Base-by-base conservation (phyloP, 2,888 invertebrate species). In the Caenorhabditis japonica region DNA sequence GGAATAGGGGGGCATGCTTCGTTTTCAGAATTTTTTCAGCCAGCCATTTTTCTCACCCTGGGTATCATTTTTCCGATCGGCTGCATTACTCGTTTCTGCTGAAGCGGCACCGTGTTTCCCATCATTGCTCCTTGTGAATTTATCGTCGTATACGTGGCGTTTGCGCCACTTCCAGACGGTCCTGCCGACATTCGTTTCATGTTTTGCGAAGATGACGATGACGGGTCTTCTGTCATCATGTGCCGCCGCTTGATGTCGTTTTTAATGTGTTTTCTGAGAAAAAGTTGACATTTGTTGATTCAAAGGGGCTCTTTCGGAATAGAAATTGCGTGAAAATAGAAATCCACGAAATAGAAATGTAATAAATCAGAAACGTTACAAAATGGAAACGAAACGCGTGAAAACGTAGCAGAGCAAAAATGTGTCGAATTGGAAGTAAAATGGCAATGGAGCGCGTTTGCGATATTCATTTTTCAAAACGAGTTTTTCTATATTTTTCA, bases 231-330 rank as follows among this genome's bases (percentile, higher is more conserved):
- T 5, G 46, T 12, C 7, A 79, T 56, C 33, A 81, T 30, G 33
- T 78, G 76, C 4, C 82, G 72, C 33, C 82, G 75, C 36, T 82
- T 82, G 46, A 82, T 80, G 41, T 82, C 82, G 36, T 77, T 79
- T 51, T 80, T 80, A 30, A 82, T 80, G 53, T 76, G 75, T 38
- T 77, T 78, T 52, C 81, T 82, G 56, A 27, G 69, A 64, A 36
- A 43, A 60, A 58, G 10, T 7, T 30, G 30, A 30, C n/a, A n/a
- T n/a, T n/a, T n/a, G n/a, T n/a, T n/a, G n/a, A n/a, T n/a, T n/a
- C n/a, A n/a, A n/a, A n/a, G n/a, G n/a, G n/a, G n/a, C n/a, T n/a
- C n/a, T n/a, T n/a, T n/a, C n/a, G n/a, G n/a, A n/a, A n/a, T n/a
- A n/a, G n/a, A n/a, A n/a, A n/a, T n/a, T n/a, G n/a, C n/a, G n/a